Conservation (phyloP, 2,888 invertebrate genomes). For the Papilio protenor region DNA sequence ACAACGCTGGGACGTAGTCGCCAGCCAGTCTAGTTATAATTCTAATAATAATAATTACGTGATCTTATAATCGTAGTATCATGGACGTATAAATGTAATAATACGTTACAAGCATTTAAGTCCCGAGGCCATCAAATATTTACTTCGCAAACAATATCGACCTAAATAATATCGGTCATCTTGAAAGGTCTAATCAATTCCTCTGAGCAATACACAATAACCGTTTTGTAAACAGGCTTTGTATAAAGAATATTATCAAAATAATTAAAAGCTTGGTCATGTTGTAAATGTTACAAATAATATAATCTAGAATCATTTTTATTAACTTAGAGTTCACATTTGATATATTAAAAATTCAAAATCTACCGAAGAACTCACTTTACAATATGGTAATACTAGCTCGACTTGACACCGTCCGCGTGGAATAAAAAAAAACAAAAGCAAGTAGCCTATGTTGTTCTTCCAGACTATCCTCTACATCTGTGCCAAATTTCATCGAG, state of each 20-base stretch:
- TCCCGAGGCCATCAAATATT: conserved; percentile 13
- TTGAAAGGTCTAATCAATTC: conserved; percentile 25
- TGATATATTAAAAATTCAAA: too few species aligned
- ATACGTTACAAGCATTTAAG: conserved; percentile 25
- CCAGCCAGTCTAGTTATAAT: neutral
- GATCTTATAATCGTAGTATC: neutral
- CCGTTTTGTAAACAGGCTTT: neutral
- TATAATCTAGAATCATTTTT: too few species aligned
- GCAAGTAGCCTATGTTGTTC: too few species aligned
- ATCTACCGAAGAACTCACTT: too few species aligned
- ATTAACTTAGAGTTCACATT: too few species aligned
- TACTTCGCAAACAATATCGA: conserved; percentile 34
- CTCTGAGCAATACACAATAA: neutral
- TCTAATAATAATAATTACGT: neutral
- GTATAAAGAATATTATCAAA: neutral
- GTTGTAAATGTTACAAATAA: too few species aligned
- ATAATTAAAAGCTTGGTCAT: neutral
- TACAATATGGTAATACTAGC: too few species aligned
- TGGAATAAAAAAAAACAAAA: too few species aligned
- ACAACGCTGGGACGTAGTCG: too few species aligned
- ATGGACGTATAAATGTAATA: neutral
- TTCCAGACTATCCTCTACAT: too few species aligned
- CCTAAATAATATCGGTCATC: conserved; percentile 30
- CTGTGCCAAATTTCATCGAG: too few species aligned
- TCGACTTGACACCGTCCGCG: too few species aligned